Base-by-base conservation (phyloP, 2,888 invertebrate genomes). In the Minunthozetes semirufus region DNA sequence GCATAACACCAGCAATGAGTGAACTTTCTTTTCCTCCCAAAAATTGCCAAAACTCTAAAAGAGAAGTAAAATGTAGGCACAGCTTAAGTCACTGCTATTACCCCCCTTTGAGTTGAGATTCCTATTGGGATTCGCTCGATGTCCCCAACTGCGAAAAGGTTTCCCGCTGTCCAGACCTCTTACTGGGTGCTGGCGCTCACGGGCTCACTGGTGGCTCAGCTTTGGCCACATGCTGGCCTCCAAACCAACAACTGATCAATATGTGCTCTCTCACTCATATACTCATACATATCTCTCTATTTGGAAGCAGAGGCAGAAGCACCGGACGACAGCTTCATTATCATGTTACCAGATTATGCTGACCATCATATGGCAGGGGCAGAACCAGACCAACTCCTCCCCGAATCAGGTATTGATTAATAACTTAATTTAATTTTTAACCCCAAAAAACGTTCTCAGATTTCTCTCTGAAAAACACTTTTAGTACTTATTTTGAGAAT, bases 211-310 rank as follows among this genome's bases (percentile, higher is more conserved):
- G 19, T 59, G 25, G 27, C 59, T 59, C 59, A 27, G 25, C 17
- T 5, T 11, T 27, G 59, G 19, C 63, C 63, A 66, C 63, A 25
- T 27, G 63, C 27, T 66, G 63, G 17, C 63, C n/a, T 38, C 38
- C 63, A 66, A 66, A 66, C 63, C 63, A 66, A 66, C 63, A 66
- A 59, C 63, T 66, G 63, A 66, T 66, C 63, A 66, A 66, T 66
- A 66, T 22, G 25, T 59, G 59, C 22, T 15, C 27, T 17, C 13
- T 27, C 42, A 42, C 13, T 27, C 42, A 42, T 42, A 25, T 27
- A 59, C 59, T 19, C 27, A 38, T n/a, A 63, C 29, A 63, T 66
- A 15, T 66, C 33, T 33, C n/a, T 66, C 22, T 66, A 27, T 66
- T 66, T 66, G 33, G 25, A 27, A 13, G 19, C 38, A 66, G 61